Conservation (phyloP, 1,140 invertebrate species). For the Solenopsis fugax region DNA sequence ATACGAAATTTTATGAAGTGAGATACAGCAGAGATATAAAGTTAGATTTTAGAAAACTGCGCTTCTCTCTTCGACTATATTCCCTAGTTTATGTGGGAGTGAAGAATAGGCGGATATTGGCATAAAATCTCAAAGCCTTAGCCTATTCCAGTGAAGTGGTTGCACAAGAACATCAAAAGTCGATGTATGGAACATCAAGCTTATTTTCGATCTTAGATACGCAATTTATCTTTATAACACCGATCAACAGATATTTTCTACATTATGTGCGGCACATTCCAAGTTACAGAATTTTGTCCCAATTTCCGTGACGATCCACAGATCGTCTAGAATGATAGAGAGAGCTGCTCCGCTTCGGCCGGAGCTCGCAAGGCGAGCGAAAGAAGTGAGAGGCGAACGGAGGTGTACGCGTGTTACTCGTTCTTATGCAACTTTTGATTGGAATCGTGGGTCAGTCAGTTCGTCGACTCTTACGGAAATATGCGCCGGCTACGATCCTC, state of each 20-base stretch:
- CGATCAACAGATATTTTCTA: background rate
- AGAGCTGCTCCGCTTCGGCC: slow-evolving; percentile 30
- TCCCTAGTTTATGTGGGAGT: background rate
- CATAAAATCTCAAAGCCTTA: slow-evolving; percentile 20
- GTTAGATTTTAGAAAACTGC: background rate
- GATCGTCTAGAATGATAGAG: slow-evolving; percentile 20
- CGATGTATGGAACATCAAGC: background rate
- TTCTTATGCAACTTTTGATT: slow-evolving; percentile 69
- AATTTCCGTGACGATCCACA: slow-evolving; percentile 2
- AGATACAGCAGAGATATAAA: background rate
- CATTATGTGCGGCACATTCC: background rate
- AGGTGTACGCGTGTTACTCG: slow-evolving; percentile 56
- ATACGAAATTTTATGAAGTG: background rate
- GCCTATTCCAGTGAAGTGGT: background rate
- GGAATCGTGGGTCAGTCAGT: slow-evolving; percentile 71
- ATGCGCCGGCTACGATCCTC: slow-evolving; percentile 51
- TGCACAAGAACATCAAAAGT: background rate
- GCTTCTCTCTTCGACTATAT: background rate
- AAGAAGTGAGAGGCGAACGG: slow-evolving; percentile 70
- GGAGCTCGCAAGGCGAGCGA: slow-evolving; percentile 42
- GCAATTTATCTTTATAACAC: slow-evolving; percentile 1
- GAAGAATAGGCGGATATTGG: slow-evolving; percentile 20
- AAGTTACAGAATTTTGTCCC: background rate
- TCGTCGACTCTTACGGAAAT: slow-evolving; percentile 54
- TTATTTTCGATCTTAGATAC: background rate